Conservation (phyloP, 1,140 invertebrate species). For the Proales similis region DNA sequence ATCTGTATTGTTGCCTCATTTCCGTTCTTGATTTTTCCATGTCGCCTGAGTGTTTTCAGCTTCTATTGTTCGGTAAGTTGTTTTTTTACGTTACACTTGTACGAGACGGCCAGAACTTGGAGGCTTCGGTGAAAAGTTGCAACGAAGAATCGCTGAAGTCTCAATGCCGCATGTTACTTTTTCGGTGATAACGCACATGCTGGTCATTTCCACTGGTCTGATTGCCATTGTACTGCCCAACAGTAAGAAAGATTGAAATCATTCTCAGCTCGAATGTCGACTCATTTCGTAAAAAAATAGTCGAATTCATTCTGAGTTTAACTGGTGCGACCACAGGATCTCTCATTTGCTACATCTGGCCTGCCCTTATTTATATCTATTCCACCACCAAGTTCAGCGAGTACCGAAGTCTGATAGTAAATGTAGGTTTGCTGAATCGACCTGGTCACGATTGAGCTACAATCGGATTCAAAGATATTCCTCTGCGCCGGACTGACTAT, state of each 20-base stretch:
- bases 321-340: conserved; percentile 88
- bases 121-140: not conserved
- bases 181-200: conserved; percentile 67
- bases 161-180: conserved; percentile 73
- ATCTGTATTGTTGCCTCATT: conserved; percentile 88
- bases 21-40: conserved; percentile 91
- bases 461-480: not conserved
- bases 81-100: not conserved
- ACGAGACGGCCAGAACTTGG: conserved; percentile 23
- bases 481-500: conserved; percentile 14
- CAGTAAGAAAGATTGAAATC: conserved; percentile 46
- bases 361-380: conserved; percentile 61
- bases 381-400: not conserved
- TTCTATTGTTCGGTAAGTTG: conserved; percentile 64
- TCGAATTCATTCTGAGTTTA: conserved; percentile 82
- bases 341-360: conserved; percentile 84
- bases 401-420: not conserved
- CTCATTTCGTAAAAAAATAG: conserved; percentile 49
- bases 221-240: conserved; percentile 59
- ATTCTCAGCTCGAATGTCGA: not conserved
- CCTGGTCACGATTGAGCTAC: not conserved
- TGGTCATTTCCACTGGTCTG: conserved; percentile 66
- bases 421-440: conserved; percentile 5
- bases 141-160: conserved; percentile 13
- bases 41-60: conserved; percentile 82